Percentiles rank a stretch among this genome's conserved stretches.
These are phyloP conservation scores for Xylocampa areola DNA, from an alignment of 2,888 invertebrate species.

Conservation along the genomic window DNA sequence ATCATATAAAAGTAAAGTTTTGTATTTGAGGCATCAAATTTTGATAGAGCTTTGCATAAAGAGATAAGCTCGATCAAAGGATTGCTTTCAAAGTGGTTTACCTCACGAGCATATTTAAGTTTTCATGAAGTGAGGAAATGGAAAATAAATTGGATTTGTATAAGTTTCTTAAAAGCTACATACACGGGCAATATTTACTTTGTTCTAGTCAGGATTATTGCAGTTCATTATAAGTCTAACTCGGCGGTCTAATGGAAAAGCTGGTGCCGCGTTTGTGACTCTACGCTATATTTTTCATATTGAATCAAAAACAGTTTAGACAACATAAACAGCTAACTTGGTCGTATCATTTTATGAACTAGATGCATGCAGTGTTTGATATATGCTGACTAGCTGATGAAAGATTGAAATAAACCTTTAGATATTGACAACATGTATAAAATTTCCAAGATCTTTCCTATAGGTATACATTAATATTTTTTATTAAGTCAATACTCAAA, in stretches of 20 bases:
- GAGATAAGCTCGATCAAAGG: constrained; percentile 87
- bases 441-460: too few relatives aligned
- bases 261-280: constrained; percentile 43
- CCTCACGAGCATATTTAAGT: constrained; percentile 88
- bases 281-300: constrained; percentile 51
- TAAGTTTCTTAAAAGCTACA: constrained; percentile 85
- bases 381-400: constrained; percentile 1
- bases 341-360: constrained; percentile 45
- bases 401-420: constrained; percentile 18
- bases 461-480: too few relatives aligned
- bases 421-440: background rate
- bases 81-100: constrained; percentile 88
- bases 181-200: constrained; percentile 80
- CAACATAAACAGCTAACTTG: constrained; percentile 38
- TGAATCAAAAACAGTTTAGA: constrained; percentile 46
- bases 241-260: constrained; percentile 62
- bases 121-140: constrained; percentile 89
- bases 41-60: constrained; percentile 86
- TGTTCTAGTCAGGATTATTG: constrained; percentile 76
- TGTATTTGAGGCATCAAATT: constrained; percentile 73
- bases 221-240: constrained; percentile 71
- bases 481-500: too few relatives aligned
- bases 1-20: constrained; percentile 45
- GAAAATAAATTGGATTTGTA: constrained; percentile 89
- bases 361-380: constrained; percentile 8